These are phyloP conservation scores for Bombus cullumanus DNA, from an alignment of 1,140 invertebrate species.

Conservation along the genomic window DNA sequence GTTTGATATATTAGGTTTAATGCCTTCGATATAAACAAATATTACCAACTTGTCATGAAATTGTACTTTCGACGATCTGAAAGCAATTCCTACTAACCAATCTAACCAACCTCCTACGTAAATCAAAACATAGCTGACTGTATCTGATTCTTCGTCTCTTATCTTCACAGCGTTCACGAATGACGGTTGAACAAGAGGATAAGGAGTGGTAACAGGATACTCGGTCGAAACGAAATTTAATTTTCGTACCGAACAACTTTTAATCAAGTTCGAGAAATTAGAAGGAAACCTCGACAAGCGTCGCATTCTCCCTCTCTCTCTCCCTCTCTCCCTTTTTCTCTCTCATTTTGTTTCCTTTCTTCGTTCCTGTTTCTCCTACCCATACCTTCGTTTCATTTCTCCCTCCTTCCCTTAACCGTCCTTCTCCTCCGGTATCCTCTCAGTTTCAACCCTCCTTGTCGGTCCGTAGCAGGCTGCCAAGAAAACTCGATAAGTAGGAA, in stretches of 20 bases:
- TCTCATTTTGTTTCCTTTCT: conserved; percentile 10
- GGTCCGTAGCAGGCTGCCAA: conserved; percentile 41
- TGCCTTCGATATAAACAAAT: background rate
- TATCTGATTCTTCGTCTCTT: conserved; percentile 5
- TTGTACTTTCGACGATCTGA: background rate
- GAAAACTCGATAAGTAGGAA: conserved; percentile 75
- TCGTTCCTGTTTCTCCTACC: background rate
- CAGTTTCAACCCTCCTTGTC: conserved; percentile 22
- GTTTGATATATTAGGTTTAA: too few species aligned
- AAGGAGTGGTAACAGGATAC: conserved; percentile 62
- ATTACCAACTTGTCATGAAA: background rate
- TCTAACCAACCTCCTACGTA: background rate
- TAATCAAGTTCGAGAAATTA: conserved; percentile 79
- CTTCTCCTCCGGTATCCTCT: conserved; percentile 8
- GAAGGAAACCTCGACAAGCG: conserved; percentile 70
- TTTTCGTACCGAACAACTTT: conserved; percentile 77
- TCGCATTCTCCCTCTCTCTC: conserved; percentile 9
- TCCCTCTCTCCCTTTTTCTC: background rate
- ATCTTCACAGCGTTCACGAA: conserved; percentile 16
- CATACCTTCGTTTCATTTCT: conserved; percentile 14
- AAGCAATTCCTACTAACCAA: background rate
- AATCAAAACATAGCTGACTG: background rate
- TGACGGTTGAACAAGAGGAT: conserved; percentile 12
- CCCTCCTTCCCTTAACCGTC: background rate
- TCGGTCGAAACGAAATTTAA: conserved; percentile 69